These are phyloP conservation scores for Porphyrio hochstetteri DNA, from an alignment of 2,113 vertebrate species.

Conservation along the genomic window DNA sequence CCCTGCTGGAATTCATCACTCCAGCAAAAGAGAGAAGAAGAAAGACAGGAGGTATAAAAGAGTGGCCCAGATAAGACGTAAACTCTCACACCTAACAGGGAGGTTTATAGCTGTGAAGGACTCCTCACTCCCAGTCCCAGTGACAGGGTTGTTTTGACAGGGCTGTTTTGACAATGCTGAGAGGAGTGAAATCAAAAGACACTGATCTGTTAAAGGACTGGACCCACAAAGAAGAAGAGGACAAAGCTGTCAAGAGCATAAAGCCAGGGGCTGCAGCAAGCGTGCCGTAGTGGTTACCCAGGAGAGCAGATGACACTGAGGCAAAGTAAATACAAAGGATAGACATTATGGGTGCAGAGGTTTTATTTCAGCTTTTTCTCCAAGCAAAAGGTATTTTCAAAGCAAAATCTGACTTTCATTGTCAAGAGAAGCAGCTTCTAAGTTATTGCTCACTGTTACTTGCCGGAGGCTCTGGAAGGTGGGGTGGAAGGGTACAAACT, in stretches of 20 bases:
- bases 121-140: neutral
- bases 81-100: neutral
- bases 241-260: conserved; percentile 30
- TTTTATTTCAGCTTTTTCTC: neutral
- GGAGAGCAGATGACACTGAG: neutral
- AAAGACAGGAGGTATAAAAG: neutral
- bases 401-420: neutral
- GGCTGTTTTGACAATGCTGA: conserved; percentile 25
- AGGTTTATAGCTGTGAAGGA: neutral
- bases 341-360: neutral
- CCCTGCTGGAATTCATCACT: neutral
- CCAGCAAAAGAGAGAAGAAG: neutral
- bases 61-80: neutral
- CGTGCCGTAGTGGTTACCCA: neutral
- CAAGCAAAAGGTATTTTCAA: neutral
- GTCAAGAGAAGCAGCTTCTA: neutral
- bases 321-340: neutral
- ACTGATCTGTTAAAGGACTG: conserved; percentile 5
- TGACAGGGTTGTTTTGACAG: conserved; percentile 35
- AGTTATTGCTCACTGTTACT: neutral
- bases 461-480: neutral
- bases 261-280: neutral
- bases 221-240: conserved; percentile 1
- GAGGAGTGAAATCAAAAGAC: conserved; percentile 36
- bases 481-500: neutral